Percentiles rank a stretch among this genome's conserved stretches.
These are phyloP conservation scores for Coremacera marginata DNA, from an alignment of 2,888 invertebrate genomes.

Conservation along the genomic window DNA sequence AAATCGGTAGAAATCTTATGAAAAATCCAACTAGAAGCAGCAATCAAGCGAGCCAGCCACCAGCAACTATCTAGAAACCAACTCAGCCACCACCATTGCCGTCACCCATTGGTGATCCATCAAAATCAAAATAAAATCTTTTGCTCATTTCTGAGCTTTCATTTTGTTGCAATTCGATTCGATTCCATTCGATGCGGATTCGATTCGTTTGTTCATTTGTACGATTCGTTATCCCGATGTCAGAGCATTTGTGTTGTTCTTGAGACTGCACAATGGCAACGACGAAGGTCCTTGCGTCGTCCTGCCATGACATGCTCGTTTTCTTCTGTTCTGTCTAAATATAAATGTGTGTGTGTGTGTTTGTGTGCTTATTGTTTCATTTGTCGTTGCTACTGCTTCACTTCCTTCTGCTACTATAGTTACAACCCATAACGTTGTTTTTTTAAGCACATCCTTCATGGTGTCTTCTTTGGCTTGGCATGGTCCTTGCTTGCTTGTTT, in stretches of 20 bases:
- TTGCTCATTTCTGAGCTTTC: conserved; percentile 38
- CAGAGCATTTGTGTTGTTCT: background rate
- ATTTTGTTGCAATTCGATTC: background rate
- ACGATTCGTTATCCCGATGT: conserved; percentile 28
- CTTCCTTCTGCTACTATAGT: background rate
- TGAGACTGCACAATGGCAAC: background rate
- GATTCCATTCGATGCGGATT: background rate
- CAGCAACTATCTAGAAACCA: background rate
- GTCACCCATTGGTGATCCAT: conserved; percentile 17
- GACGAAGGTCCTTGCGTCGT: background rate
- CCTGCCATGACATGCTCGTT: too few relatives aligned
- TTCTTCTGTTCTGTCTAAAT: background rate
- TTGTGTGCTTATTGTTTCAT: background rate
- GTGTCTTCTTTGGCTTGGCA: background rate
- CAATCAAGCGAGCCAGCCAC: background rate
- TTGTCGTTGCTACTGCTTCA: background rate
- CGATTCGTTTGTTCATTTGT: conserved; percentile 14
- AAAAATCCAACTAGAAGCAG: background rate
- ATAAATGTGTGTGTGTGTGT: background rate
- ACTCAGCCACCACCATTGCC: background rate
- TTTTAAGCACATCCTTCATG: too few relatives aligned
- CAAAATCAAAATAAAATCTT: conserved; percentile 40
- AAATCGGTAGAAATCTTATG: too few relatives aligned
- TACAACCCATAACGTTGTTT: too few relatives aligned
- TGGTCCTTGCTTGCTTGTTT: background rate